Conservation (phyloP, 2,797 vertebrate genomes). For the Eulemur rubriventer region DNA sequence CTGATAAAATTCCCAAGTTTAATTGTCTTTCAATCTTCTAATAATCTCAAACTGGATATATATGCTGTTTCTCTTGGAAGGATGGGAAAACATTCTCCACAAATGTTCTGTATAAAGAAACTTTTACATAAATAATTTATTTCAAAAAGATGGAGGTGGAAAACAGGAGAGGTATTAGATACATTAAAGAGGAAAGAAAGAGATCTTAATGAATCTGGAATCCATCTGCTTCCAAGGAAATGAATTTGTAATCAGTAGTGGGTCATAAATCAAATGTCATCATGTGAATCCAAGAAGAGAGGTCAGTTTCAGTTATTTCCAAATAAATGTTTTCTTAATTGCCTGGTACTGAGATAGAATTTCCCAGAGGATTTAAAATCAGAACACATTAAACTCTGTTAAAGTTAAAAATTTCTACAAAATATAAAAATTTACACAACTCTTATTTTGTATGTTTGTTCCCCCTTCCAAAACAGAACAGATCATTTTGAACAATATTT, state of each 20-base stretch:
- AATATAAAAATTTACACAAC: slow-evolving; percentile 68
- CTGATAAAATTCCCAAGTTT: slow-evolving; percentile 31
- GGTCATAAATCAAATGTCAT: slow-evolving; percentile 64
- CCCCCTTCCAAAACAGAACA: not conserved
- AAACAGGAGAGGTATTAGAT: not conserved
- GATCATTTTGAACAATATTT: slow-evolving; percentile 45
- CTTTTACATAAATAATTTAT: slow-evolving; percentile 29
- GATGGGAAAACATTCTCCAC: not conserved
- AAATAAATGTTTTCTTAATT: slow-evolving; percentile 76
- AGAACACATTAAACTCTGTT: slow-evolving; percentile 70
- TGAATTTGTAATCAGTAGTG: slow-evolving; percentile 38
- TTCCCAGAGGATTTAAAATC: slow-evolving; percentile 65
- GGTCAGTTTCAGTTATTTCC: slow-evolving; percentile 72
- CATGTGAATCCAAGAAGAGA: slow-evolving; percentile 58
- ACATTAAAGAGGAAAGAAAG: slow-evolving; percentile 23
- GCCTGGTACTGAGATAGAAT: slow-evolving; percentile 60
- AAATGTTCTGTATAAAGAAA: slow-evolving; percentile 39
- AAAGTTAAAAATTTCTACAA: slow-evolving; percentile 74
- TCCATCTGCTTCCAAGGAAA: slow-evolving; percentile 54
- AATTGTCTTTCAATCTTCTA: slow-evolving; percentile 8
- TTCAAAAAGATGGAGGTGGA: not conserved
- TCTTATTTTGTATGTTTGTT: slow-evolving; percentile 47
- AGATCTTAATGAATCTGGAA: slow-evolving; percentile 59
- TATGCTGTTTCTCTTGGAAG: slow-evolving; percentile 23
- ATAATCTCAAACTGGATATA: slow-evolving; percentile 30